Evolutionary conservation across 2,113 vertebrate genomes (phyloP).

Genomic region (Antigone vipio): DNA sequence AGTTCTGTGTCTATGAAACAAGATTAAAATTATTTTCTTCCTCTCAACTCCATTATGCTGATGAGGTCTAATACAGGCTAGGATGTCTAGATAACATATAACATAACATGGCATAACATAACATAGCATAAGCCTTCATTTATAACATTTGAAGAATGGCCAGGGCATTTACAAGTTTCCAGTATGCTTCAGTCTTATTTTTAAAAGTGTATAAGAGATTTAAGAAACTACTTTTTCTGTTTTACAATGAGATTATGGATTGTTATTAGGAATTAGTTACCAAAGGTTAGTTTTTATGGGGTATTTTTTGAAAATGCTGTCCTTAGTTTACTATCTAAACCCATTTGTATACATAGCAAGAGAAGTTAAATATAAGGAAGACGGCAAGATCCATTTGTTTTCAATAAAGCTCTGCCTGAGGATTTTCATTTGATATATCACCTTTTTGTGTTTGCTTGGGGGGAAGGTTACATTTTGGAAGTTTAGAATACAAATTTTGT

Average conservation of each 20-base stretch:
- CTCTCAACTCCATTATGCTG: background rate
- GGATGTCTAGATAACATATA: background rate
- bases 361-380: constrained; percentile 10
- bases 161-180: background rate
- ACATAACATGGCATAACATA: background rate
- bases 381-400: constrained; percentile 29
- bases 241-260: background rate
- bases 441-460: background rate
- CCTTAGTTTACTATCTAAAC: background rate
- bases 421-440: constrained; percentile 23
- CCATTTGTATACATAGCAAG: background rate
- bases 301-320: background rate
- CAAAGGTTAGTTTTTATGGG: background rate
- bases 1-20: background rate
- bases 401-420: background rate
- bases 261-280: background rate
- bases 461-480: background rate
- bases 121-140: background rate
- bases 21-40: background rate
- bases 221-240: background rate
- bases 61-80: background rate
- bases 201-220: background rate
- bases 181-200: background rate
- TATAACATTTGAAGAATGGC: background rate
- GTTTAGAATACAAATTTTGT: constrained; percentile 45